phyloP scores from a whole-genome alignment of 2,113 vertebrate genomes.

The Dendrocopos noguchii region DNA sequence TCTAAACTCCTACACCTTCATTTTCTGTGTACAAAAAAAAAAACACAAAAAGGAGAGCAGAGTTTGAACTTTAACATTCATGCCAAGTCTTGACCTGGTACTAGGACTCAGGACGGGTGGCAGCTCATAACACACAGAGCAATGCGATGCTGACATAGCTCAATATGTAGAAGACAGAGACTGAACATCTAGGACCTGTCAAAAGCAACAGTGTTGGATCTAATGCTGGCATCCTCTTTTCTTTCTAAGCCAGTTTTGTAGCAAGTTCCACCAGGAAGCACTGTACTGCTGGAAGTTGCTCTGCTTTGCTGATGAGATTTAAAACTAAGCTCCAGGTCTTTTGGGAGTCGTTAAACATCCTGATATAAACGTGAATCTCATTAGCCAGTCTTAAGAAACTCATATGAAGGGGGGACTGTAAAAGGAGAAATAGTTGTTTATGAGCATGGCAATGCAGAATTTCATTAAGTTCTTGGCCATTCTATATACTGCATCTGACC shows the following conservation, averaged over 20 bases:
- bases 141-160: not conserved
- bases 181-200: not conserved
- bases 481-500: not conserved
- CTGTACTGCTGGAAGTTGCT: conserved; percentile 21
- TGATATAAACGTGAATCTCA: conserved; percentile 63
- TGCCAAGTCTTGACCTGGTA: not conserved
- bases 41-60: not conserved
- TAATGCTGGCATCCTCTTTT: not conserved
- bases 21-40: not conserved
- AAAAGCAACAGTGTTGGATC: conserved; percentile 12
- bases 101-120: not conserved
- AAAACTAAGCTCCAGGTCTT: conserved; percentile 52
- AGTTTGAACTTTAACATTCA: not conserved
- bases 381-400: conserved; percentile 55
- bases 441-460: conserved; percentile 16
- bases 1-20: not conserved
- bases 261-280: conserved; percentile 21
- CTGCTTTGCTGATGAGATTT: conserved; percentile 55
- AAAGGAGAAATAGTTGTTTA: conserved; percentile 32
- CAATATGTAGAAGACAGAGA: not conserved
- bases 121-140: not conserved
- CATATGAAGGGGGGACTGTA: not conserved
- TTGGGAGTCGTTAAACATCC: conserved; percentile 51
- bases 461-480: conserved; percentile 1
- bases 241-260: conserved; percentile 12